Evolutionary conservation across 1,140 invertebrate genomes (phyloP), one percentile per base, ranked within the genome.

Genomic region (Halotydeus destructor): DNA sequence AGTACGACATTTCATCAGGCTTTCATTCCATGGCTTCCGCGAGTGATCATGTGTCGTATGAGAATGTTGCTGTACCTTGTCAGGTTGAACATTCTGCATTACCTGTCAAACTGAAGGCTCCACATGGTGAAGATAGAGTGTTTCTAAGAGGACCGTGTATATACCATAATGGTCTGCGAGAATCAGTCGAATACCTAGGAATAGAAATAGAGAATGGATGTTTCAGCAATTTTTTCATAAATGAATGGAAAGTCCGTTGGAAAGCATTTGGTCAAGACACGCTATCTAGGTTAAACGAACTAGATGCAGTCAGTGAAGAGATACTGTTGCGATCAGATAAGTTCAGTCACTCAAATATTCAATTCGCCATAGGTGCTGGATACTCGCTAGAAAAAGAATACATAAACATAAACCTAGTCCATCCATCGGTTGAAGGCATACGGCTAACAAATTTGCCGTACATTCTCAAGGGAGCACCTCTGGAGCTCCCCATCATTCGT

Each of bases 281-380:
- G 23, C 25, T 12, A 6, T 8, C 12, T 16, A 9, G 33, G 22
- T 34, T 16, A 16, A 5, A 19, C 21, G 9, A 23, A 18, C 30
- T 28, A 34, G 6, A 38, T 33, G 21, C 38, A 33, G 3, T 50
- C 55, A 44, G 31, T 64, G 33, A 43, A 8, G 66, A 68, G 49
- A 64, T 68, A 38, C 55, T 83, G 4, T 59, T 71, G 5, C 71
- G 69, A 34, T 5, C 21, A 5, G 22, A 34, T 12, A 4, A 9
- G 14, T 18, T 82, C 5, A 64, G 69, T 50, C 77, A 80, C 59
- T 57, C 61, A 22, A 75, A 79, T 64, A 61, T 82, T 5, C 66
- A 76, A 11, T 66, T 71, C 49, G 81, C 78, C 60, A 59, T 76
- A 36, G 74, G 72, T 49, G 70, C 80, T 51, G 68, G 69, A 49